Evolutionary conservation across 2,797 vertebrate genomes (phyloP).

Genomic region (Vultur gryphus): DNA sequence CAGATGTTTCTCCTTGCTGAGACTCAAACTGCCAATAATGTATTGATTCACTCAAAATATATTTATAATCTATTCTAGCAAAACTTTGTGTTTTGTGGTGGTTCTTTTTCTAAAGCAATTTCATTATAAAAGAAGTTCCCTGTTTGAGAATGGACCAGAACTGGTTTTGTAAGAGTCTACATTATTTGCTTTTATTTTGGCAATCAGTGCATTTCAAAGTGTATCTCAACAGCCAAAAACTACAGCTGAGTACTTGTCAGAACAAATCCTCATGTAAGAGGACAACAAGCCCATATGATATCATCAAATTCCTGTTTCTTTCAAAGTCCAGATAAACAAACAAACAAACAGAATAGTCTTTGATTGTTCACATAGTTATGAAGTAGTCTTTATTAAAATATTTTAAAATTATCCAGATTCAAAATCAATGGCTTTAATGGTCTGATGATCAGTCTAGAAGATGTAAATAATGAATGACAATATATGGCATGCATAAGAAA

Average conservation of each 20-base stretch:
- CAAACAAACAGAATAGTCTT: not conserved
- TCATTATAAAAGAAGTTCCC: not conserved
- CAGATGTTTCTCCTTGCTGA: not conserved
- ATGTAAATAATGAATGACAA: not conserved
- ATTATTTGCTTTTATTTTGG: not conserved
- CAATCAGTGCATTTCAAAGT: not conserved
- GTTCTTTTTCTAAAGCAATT: not conserved
- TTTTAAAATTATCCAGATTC: not conserved
- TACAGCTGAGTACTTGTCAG: not conserved
- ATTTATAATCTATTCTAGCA: not conserved
- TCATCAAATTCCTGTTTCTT: not conserved
- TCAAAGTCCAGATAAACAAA: not conserved
- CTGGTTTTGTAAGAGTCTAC: not conserved
- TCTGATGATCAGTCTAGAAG: not conserved
- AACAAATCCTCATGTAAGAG: not conserved
- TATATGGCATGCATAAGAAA: not conserved
- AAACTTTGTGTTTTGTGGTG: not conserved
- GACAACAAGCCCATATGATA: not conserved
- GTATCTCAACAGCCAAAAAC: conserved; percentile 1
- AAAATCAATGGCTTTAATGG: not conserved
- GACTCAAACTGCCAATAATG: not conserved
- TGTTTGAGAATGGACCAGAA: not conserved
- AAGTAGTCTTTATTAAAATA: not conserved
- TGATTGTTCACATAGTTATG: not conserved
- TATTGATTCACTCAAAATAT: not conserved